A percentile compares a stretch with the other conserved stretches of the same genome.
Conservation (phyloP, 1,140 invertebrate genomes). For the Steinernema feltiae region DNA sequence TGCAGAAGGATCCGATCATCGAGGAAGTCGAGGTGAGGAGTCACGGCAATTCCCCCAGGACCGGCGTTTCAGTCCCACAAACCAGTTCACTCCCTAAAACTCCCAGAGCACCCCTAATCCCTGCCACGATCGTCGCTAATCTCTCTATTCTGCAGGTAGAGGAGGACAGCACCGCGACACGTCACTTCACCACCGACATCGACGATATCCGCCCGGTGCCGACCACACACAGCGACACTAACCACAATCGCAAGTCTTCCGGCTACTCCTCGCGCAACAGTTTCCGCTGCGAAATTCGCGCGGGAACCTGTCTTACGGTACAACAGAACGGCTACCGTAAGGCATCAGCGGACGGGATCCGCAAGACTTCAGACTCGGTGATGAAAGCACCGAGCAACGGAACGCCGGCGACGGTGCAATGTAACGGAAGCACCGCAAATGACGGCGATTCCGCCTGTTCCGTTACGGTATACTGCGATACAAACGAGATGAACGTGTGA, state of each 20-base stretch:
- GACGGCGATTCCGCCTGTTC: constrained; percentile 21
- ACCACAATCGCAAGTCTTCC: not conserved
- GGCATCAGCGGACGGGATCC: not conserved
- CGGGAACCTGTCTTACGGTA: not conserved
- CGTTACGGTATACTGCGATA: constrained; percentile 34
- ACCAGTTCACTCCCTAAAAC: not conserved
- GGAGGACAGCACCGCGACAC: constrained; percentile 23
- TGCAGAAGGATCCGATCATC: constrained; percentile 13
- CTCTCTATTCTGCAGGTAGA: not conserved
- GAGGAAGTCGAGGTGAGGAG: constrained; percentile 21
- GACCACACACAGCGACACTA: constrained; percentile 6
- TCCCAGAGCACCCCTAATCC: not conserved
- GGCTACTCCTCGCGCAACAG: not conserved
- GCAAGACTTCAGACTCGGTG: not conserved
- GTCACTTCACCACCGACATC: constrained; percentile 22
- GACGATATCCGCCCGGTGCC: constrained; percentile 4
- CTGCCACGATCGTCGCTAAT: too few relatives aligned
- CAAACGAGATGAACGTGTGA: constrained; percentile 23
- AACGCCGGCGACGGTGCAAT: not conserved
- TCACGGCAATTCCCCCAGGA: not conserved
- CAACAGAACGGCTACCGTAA: not conserved
- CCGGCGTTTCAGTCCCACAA: too few relatives aligned
- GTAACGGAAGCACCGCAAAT: not conserved
- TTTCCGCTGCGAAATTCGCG: not conserved
- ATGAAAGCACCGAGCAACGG: not conserved